Base-by-base conservation (phyloP, 2,113 vertebrate species). In the Callionymus lyra region DNA sequence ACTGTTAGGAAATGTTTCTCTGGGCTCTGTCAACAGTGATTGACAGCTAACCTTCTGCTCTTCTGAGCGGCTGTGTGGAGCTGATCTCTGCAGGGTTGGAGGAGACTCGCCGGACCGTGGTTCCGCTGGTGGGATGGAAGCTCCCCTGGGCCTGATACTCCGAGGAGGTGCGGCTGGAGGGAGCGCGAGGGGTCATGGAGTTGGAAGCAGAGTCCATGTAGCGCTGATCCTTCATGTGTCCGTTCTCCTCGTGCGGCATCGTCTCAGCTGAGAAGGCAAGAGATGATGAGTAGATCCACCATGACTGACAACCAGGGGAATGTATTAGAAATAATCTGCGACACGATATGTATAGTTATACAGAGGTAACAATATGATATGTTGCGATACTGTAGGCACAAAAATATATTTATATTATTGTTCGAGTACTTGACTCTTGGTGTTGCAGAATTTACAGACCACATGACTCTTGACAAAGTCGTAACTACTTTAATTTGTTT, bases 181-280 rank as follows among this genome's bases (percentile, higher is more conserved):
- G 82, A 34, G 77, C 86, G 11, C 84, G 79, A 1, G 81, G 79
- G 36, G 76, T 88, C 70, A 85, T 83, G 72, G 88, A 88, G 74
- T 86, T 89, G 63, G 86, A 85, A 52, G 88, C 81, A 1, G 87
- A 88, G 70, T 87, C 88, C 82, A 90, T 80, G 47, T 88, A 88
- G 19, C 82, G 73, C 52, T 90, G 87, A 51, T 91, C 89, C 85
- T 89, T 91, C 50, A 82, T 61, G 31, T 80, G 84, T 44, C 71
- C 74, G 18, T 83, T 82, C 75, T 85, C 89, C 57, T 90, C 88
- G 35, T 80, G 56, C 16, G 85, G 87, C 50, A 92, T 63, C 3
- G 79, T 82, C 82, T 90, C 90, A 70, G 90, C 92, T 94, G 65
- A 27, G 47, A 67, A 31, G 34, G 47, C 39, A 12, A 10, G 2